Evolutionary conservation across 2,888 invertebrate species (phyloP).

Genomic region (Disparrhopalites patrizii): DNA sequence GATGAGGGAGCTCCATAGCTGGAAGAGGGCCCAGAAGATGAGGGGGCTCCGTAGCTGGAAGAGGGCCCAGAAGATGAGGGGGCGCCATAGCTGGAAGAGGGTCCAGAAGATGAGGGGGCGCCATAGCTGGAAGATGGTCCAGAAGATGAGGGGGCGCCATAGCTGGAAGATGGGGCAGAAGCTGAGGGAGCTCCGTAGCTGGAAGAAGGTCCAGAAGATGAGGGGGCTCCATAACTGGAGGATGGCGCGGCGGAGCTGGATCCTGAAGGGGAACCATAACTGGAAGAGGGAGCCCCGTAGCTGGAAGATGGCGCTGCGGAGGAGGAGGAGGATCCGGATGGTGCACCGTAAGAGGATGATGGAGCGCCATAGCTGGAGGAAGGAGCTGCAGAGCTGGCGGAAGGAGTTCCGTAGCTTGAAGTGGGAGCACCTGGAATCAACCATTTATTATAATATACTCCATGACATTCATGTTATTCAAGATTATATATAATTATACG

Average conservation of each 20-base stretch:
- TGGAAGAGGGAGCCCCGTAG: constrained; percentile 22
- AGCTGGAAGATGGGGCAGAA: neutral
- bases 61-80: too few species aligned
- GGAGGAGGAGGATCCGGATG: too few species aligned
- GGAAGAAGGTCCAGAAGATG: neutral
- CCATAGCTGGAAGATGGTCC: constrained; percentile 19
- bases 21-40: neutral
- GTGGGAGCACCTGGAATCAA: neutral
- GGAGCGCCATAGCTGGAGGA: constrained; percentile 22
- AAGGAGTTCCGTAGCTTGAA: constrained; percentile 15
- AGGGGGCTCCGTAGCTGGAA: constrained; percentile 20
- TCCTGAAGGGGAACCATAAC: constrained; percentile 7
- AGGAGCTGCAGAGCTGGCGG: constrained; percentile 2
- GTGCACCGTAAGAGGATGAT: constrained; percentile 7
- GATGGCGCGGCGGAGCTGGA: neutral
- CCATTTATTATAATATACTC: neutral
- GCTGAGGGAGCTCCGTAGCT: constrained; percentile 2
- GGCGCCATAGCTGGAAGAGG: neutral
- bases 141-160: neutral
- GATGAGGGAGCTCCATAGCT: constrained; percentile 17
- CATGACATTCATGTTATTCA: too few species aligned
- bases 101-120: constrained; percentile 5
- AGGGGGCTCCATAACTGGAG: neutral
- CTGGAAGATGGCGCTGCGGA: constrained; percentile 11
- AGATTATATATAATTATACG: too few species aligned